Evolutionary conservation across 2,797 vertebrate genomes (phyloP), one percentile per base, ranked within the genome.

Genomic region (Clarias fuscus): DNA sequence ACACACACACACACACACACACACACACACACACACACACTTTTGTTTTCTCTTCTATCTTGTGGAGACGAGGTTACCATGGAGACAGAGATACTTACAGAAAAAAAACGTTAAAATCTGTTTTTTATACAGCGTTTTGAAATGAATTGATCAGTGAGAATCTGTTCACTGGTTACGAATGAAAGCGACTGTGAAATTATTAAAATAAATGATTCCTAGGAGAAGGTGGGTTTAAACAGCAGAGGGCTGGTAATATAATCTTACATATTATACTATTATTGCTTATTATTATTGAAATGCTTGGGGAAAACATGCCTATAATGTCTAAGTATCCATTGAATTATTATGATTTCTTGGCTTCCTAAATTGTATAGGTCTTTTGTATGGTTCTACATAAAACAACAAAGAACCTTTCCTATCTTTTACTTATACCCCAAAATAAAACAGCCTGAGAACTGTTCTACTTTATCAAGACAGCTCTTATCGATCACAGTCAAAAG

Each of bases 51-150:
- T 75, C 58, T 62, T 83, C 64, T 89, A 86, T 91, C 85, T 88
- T 82, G 91, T 88, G 87, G 88, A 92, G 84, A 92, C 70, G 88
- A 89, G 56, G 95, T 95, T 95, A 92, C 94, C 92, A 95, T 95
- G 93, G 94, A 90, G 91, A 95, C 93, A 81, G 87, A 88, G 89
- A 92, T 92, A 91, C 90, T 93, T 90, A 89, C 91, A 88, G 86
- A 90, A 92, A 91, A 91, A 90, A 92, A 91, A 79, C 89, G 91
- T 89, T 78, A 37, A 61, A 37, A 78, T 79, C 88, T 92, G 87
- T 88, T 91, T 91, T 89, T 91, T 90, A 90, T 79, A 33, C 17
- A 76, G 68, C 79, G 71, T 86, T 88, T 88, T 72, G 7, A 37
- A 84, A 86, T 88, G 27, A 79, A 84, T 83, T 40, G 75, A 83